These are phyloP conservation scores for Ptiloglossa arizonensis DNA, from an alignment of 1,140 invertebrate genomes.

Conservation along the genomic window DNA sequence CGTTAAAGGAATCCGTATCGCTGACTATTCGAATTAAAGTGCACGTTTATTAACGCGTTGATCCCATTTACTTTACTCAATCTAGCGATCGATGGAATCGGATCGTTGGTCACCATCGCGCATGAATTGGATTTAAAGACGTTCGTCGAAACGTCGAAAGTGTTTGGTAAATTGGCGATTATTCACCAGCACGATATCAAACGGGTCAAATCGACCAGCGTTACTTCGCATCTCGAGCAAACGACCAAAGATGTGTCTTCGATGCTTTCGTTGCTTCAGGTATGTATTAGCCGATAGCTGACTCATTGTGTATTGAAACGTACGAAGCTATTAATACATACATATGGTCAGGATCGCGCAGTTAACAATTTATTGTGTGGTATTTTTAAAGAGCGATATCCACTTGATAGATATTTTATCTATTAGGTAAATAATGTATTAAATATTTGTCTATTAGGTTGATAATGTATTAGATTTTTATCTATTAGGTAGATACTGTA, in stretches of 20 bases:
- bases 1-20: no score
- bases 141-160: constrained; percentile 71
- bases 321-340: no score
- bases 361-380: no score
- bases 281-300: not conserved
- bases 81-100: constrained; percentile 70
- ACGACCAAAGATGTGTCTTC: constrained; percentile 61
- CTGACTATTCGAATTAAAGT: no score
- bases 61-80: not conserved
- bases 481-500: no score
- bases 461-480: no score
- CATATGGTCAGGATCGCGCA: no score
- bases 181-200: constrained; percentile 63
- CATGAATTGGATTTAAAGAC: constrained; percentile 72
- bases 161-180: constrained; percentile 71
- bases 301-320: no score
- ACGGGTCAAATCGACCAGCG: constrained; percentile 24
- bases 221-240: constrained; percentile 62
- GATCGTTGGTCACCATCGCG: constrained; percentile 62
- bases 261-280: constrained; percentile 50
- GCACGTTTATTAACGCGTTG: not conserved
- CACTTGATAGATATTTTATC: no score
- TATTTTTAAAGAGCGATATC: no score
- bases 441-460: no score
- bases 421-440: no score